Conservation (phyloP, 1,140 invertebrate species). For the Antheraea pernyi region DNA sequence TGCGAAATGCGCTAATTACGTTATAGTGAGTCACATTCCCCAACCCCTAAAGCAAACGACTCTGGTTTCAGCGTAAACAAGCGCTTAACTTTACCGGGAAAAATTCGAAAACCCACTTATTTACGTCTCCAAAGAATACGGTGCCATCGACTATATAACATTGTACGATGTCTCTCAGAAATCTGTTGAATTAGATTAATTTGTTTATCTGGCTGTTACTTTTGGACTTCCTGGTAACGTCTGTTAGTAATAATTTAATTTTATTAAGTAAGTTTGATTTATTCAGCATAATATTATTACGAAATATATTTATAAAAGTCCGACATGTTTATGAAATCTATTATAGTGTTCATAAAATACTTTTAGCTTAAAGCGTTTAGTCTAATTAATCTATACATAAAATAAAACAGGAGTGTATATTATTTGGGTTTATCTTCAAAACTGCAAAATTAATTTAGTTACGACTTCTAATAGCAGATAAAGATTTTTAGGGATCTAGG, state of each 20-base stretch:
- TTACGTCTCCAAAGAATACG: conserved; percentile 57
- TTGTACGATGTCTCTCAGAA: conserved; percentile 29
- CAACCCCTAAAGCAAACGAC: conserved; percentile 59
- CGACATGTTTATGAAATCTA: too few species aligned
- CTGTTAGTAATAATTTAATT: background rate
- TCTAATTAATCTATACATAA: too few species aligned
- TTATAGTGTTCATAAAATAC: too few species aligned
- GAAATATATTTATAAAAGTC: background rate
- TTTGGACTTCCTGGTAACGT: background rate
- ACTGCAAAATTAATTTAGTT: too few species aligned
- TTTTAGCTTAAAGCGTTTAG: too few species aligned
- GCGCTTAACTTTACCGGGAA: conserved; percentile 60
- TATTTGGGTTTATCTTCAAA: too few species aligned
- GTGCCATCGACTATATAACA: conserved; percentile 42
- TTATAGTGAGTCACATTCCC: conserved; percentile 51
- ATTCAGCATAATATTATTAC: background rate
- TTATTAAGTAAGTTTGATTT: background rate
- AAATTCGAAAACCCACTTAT: conserved; percentile 72
- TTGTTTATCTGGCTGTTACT: conserved; percentile 1
- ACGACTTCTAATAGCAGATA: too few species aligned
- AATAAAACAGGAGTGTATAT: too few species aligned
- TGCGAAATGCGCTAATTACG: conserved; percentile 60
- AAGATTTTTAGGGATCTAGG: too few species aligned
- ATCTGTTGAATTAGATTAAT: conserved; percentile 12
- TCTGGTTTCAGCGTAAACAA: conserved; percentile 69